Base-by-base conservation (phyloP, 1,140 invertebrate species). In the Homarus americanus region DNA sequence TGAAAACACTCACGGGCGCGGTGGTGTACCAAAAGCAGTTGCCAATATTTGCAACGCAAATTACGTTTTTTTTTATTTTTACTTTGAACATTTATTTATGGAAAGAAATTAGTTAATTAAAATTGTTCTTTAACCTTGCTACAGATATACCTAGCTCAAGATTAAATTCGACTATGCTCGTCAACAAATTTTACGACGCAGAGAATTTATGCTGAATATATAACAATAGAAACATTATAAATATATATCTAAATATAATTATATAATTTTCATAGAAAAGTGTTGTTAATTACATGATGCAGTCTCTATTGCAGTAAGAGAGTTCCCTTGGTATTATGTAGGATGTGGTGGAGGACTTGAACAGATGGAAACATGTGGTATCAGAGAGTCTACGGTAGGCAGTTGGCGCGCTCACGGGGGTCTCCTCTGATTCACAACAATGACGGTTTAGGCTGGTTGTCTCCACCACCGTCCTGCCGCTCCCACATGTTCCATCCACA, bases 1-100 rank as follows among this genome's bases (percentile, higher is more conserved):
- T 83, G 58, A 83, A 83, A 12, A 83, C 58, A 66, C 44, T 82
- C 80, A 82, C 58, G 82, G 82, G 82, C 82, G 58, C 58, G 58
- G 58, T 69, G 76, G 40, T 44, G 17, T 38, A 44, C 76, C 40
- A 17, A n/a, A 73, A n/a, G 38, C 63, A 69, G 82, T 83, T 83
- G 82, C 82, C 82, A 83, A 63, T 63, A 83, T 83, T 83, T 66
- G 58, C 82, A 83, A 83, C 82, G 58, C 82, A 79, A 66, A 83
- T 83, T 36, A 66, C 82, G 36, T 83, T 83, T 83, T 83, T 83
- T 83, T 69, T 38, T 15, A 40, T 66, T 1, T 36, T 36, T 28
- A 63, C 38, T 15, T 38, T 38, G n/a, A 36, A 15, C 32, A 24
- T 83, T 58, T 58, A 28, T 69, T 66, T 38, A 66, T 36, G 58